These are phyloP conservation scores for Pelosia muscerda DNA, from an alignment of 2,888 invertebrate genomes.

Conservation along the genomic window DNA sequence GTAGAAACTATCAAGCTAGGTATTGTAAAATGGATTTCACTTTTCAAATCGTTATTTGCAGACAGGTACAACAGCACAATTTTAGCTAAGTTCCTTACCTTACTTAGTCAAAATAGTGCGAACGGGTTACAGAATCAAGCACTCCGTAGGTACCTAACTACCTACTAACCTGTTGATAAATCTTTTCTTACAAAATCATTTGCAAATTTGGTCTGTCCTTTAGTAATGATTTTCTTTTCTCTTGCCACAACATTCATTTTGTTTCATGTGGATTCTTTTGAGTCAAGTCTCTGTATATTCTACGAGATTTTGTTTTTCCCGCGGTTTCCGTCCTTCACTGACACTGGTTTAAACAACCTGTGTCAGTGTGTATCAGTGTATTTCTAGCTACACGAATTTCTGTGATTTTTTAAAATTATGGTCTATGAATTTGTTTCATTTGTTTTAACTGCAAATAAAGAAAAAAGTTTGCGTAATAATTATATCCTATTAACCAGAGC, in stretches of 20 bases:
- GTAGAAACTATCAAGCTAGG: neutral
- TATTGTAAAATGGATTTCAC: neutral
- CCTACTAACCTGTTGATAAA: slow-evolving; percentile 65
- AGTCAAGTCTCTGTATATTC: too few relatives aligned
- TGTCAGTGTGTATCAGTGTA: too few relatives aligned
- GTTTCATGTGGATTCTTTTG: neutral
- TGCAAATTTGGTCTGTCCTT: slow-evolving; percentile 56
- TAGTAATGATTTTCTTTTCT: slow-evolving; percentile 57
- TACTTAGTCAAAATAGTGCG: too few relatives aligned
- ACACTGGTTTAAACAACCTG: too few relatives aligned
- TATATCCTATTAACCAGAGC: too few relatives aligned
- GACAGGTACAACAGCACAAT: neutral
- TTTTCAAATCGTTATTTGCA: neutral
- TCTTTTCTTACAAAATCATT: slow-evolving; percentile 73
- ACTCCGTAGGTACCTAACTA: neutral
- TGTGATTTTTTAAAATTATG: too few relatives aligned
- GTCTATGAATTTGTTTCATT: neutral
- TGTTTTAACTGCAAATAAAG: too few relatives aligned
- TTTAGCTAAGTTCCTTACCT: too few relatives aligned
- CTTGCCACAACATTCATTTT: slow-evolving; percentile 79
- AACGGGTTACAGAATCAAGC: too few relatives aligned
- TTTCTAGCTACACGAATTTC: too few relatives aligned
- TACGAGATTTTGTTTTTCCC: neutral
- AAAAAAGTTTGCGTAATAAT: too few relatives aligned
- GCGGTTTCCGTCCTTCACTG: neutral